Conservation (phyloP, 1,140 invertebrate genomes). For the Heliconius himera region DNA sequence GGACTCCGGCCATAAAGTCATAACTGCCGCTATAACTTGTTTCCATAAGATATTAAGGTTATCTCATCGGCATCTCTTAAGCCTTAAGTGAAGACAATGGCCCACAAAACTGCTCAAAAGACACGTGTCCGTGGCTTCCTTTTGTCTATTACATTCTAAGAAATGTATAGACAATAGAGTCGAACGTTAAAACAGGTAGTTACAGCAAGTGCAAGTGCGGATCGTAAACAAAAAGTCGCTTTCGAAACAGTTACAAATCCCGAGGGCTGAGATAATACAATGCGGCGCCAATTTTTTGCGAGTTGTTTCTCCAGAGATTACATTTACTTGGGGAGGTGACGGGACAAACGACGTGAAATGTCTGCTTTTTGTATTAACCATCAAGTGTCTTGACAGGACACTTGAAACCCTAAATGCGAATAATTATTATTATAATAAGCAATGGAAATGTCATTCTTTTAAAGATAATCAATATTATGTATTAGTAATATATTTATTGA, state of each 20-base stretch:
- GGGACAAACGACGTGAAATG: slow-evolving; percentile 71
- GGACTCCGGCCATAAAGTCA: slow-evolving; percentile 35
- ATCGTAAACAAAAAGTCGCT: slow-evolving; percentile 56
- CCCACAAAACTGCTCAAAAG: slow-evolving; percentile 41
- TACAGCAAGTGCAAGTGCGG: slow-evolving; percentile 56
- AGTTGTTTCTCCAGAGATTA: slow-evolving; percentile 55
- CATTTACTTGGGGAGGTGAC: slow-evolving; percentile 59
- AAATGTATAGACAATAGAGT: slow-evolving; percentile 55
- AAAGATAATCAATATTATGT: no score
- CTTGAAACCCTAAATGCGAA: slow-evolving; percentile 59
- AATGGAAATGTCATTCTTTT: neutral
- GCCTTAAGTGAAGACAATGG: slow-evolving; percentile 48
- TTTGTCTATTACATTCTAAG: slow-evolving; percentile 52
- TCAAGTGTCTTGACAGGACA: slow-evolving; percentile 60
- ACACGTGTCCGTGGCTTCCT: slow-evolving; percentile 59
- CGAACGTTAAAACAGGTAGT: slow-evolving; percentile 57
- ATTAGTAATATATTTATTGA: no score
- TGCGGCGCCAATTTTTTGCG: slow-evolving; percentile 75
- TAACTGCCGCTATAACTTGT: slow-evolving; percentile 37
- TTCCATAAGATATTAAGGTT: slow-evolving; percentile 37
- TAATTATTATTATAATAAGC: slow-evolving; percentile 38
- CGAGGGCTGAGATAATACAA: slow-evolving; percentile 62
- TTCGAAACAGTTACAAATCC: slow-evolving; percentile 58
- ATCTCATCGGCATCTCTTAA: slow-evolving; percentile 49
- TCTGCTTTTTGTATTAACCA: slow-evolving; percentile 64